Conservation (phyloP, 2,797 vertebrate genomes). For the Tolypeutes matacus region DNA sequence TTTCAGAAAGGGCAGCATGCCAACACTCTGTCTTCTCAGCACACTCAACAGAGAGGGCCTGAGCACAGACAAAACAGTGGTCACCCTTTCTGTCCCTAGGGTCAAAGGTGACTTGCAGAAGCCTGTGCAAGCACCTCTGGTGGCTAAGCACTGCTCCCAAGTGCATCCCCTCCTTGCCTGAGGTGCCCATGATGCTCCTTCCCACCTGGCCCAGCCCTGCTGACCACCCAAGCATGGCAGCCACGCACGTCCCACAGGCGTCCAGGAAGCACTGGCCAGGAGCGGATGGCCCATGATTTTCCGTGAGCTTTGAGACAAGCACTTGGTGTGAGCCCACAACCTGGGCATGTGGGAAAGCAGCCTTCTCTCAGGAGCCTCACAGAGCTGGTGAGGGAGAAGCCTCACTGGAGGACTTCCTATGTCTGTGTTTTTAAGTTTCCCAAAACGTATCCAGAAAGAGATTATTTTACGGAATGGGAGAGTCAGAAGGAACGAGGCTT, state of each 20-base stretch:
- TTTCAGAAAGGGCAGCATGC: not conserved
- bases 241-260: not conserved
- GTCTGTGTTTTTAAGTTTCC: not conserved
- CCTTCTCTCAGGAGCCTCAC: not conserved
- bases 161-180: not conserved
- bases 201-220: not conserved
- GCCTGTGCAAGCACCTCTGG: not conserved
- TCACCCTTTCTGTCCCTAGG: not conserved
- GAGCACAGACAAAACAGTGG: not conserved
- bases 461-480: not conserved
- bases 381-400: not conserved
- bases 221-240: not conserved
- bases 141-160: not conserved
- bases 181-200: rapidly evolving
- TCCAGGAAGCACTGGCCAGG: not conserved
- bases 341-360: not conserved
- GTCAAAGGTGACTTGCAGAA: not conserved
- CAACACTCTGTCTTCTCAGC: not conserved
- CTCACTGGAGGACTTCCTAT: not conserved
- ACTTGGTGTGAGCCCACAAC: not conserved
- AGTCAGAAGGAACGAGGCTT: not conserved
- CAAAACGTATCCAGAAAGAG: not conserved
- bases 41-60: not conserved
- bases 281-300: not conserved
- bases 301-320: not conserved